A percentile compares a stretch with the other conserved stretches of the same genome.
Conservation (phyloP, 2,113 vertebrate species). For the Connochaetes taurinus region DNA sequence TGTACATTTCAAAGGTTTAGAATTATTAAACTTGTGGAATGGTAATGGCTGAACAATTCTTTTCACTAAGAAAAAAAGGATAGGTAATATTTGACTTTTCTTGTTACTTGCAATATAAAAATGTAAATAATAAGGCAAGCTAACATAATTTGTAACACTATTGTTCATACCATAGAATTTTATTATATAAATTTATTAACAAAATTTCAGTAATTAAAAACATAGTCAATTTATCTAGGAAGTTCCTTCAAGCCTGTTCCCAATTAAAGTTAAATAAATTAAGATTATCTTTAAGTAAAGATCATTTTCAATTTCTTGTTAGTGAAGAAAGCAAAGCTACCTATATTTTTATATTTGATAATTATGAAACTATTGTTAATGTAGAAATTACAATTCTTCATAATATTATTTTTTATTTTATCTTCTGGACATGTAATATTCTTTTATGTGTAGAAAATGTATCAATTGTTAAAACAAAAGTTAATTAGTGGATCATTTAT, state of each 20-base stretch:
- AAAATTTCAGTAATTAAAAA: constrained; percentile 25
- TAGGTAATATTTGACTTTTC: not conserved
- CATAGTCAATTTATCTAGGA: not conserved
- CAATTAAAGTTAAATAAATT: constrained; percentile 64
- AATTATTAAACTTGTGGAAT: constrained; percentile 26
- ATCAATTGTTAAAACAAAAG: constrained; percentile 41
- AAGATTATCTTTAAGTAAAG: constrained; percentile 48
- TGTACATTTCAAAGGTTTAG: constrained; percentile 16
- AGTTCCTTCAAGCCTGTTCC: constrained; percentile 57
- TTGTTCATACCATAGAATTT: not conserved
- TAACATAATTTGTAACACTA: not conserved
- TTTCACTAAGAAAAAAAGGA: not conserved
- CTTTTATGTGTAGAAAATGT: not conserved
- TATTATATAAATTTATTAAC: constrained; percentile 25
- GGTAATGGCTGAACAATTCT: not conserved
- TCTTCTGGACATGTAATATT: constrained; percentile 5
- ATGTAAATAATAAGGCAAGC: not conserved
- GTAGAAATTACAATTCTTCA: not conserved
- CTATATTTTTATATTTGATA: constrained; percentile 22
- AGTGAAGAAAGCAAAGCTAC: constrained; percentile 50
- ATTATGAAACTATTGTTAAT: not conserved
- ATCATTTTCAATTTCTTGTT: constrained; percentile 55
- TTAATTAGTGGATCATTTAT: not conserved
- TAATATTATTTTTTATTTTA: constrained; percentile 12
- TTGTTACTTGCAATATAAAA: not conserved